Evolutionary conservation across 2,888 invertebrate genomes (phyloP), one percentile per base, ranked within the genome.

Genomic region (Lithosia quadra): DNA sequence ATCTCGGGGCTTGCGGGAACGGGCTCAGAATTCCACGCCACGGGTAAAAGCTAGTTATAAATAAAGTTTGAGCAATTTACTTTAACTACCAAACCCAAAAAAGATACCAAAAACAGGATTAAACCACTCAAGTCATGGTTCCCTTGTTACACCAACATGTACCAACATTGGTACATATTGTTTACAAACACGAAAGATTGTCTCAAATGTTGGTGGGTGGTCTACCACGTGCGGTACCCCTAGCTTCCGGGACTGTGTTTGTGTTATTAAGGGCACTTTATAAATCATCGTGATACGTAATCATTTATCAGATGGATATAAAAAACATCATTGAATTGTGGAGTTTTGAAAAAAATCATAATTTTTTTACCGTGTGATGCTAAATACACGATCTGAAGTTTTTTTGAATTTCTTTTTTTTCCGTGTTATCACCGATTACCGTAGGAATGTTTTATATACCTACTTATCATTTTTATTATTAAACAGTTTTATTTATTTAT

Each of bases 191-290:
- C 67, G 59, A 73, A 56, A 68, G 62, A 70, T 72, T 74, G 72
- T 68, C 65, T 68, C 67, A 71, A 72, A 76, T 73, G 49, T 67
- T 72, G 66, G 75, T 80, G 85, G 84, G 85, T 86, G 85, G 84
- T 84, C 84, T 22, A 71, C 69, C 76, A 76, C 76, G 76, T 79
- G 75, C 71, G 39, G 68, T 63, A 68, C 76, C 76, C 72, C 73
- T 62, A 56, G 76, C 84, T 86, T 86, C 87, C 86, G 85, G 85
- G 65, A 74, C 57, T 18, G 8, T 59, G 65, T 68, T 78, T 81
- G 68, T 60, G 68, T 68, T 77, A 66, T 57, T 56, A 24, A 76
- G 69, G 69, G 72, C 70, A 75, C 74, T 74, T 78, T 21, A 71
- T 78, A 69, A 76, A 69, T 64, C 63, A 65, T 67, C 36, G 57